These are phyloP conservation scores for Eumacrocentrus americanus DNA, from an alignment of 2,888 invertebrate species.

Conservation along the genomic window DNA sequence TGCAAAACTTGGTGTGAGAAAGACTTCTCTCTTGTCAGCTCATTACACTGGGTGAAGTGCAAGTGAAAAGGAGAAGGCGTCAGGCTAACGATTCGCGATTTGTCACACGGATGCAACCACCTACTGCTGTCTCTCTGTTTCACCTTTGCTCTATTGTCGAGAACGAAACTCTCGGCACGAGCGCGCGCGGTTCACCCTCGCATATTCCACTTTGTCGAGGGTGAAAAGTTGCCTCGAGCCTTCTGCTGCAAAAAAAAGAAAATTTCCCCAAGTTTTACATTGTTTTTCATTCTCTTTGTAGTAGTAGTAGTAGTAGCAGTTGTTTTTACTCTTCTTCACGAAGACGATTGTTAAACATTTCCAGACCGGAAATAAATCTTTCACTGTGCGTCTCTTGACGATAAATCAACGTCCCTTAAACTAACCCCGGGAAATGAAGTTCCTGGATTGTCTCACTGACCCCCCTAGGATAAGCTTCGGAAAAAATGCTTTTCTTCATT, in stretches of 20 bases:
- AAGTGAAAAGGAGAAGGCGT: conserved; percentile 11
- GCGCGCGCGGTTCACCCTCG: conserved; percentile 22
- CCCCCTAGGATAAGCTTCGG: background rate
- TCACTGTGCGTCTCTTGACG: background rate
- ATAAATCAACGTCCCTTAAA: conserved; percentile 17
- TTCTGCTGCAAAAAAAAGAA: conserved; percentile 25
- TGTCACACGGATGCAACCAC: conserved; percentile 32
- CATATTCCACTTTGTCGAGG: conserved; percentile 33
- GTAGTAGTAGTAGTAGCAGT: background rate
- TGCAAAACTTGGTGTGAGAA: background rate
- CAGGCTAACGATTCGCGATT: conserved; percentile 35
- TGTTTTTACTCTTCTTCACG: background rate
- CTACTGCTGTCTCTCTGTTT: conserved; percentile 31
- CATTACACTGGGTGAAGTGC: conserved; percentile 2
- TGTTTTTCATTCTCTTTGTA: conserved; percentile 9
- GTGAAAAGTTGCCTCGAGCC: conserved; percentile 35
- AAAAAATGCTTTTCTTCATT: background rate
- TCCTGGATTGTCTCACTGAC: conserved; percentile 11
- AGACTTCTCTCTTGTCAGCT: background rate
- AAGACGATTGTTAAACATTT: conserved; percentile 16
- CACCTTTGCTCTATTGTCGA: conserved; percentile 37
- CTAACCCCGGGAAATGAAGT: background rate
- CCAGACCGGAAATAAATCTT: conserved; percentile 17
- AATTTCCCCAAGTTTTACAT: conserved; percentile 3
- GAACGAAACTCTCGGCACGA: conserved; percentile 42